Evolutionary conservation across 1,140 invertebrate genomes (phyloP), one percentile per base, ranked within the genome.

Genomic region (Tyrophagus putrescentiae): DNA sequence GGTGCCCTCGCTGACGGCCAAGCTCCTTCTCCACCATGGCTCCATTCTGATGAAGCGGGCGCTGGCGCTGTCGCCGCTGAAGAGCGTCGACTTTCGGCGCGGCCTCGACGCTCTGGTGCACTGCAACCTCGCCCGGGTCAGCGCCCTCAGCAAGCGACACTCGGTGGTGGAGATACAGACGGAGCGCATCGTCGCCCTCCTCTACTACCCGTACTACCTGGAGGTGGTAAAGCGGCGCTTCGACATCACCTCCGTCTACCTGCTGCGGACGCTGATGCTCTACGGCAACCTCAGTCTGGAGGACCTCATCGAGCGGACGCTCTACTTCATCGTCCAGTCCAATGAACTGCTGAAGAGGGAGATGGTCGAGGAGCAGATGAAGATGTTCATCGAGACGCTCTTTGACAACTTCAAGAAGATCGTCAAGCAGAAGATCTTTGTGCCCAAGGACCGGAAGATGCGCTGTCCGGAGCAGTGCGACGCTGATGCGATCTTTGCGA

Each of bases 301-400:
- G 3, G 52, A 54, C 27, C 25, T 54, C n/a, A 54, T 54, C 25
- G 52, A 54, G 25, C 2, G 52, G 3, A 54, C 52, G 21, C 39
- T 54, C 13, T 54, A n/a, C 39, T 34, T 34, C 39, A 54, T 54
- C 3, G 39, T 54, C n/a, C 52, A 32, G 39, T n/a, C 28, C 32
- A 54, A 54, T 54, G 21, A 31, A n/a, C 39, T 54, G 52, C n/a
- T n/a, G n/a, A n/a, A n/a, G n/a, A n/a, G n/a, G n/a, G 52, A 33
- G 9, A 21, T 54, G 13, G 25, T 54, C 25, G 31, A 54, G n/a
- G 52, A 54, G n/a, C 52, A 54, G 39, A 31, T 54, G 13, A 13
- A 54, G 25, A 16, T 11, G 3, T 54, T 54, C 39, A 31, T 54
- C 4, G 16, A 1, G 18, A 34, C 13, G 18, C 39, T 54, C 21